phyloP scores from a whole-genome alignment of 2,888 invertebrate genomes.

The Heliconius charithonia region DNA sequence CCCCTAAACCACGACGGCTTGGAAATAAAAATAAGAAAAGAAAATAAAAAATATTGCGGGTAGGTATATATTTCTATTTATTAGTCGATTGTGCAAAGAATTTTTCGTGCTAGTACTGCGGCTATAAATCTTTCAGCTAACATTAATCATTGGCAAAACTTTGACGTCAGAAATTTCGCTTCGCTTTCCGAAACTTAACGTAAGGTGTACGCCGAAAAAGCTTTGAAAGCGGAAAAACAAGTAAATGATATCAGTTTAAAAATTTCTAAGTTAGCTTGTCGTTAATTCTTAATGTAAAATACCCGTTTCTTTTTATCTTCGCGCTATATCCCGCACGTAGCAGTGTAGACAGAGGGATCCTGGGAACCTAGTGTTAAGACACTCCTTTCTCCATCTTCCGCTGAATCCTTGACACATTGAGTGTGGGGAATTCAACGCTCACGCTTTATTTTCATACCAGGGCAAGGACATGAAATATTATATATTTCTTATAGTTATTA shows the following conservation, averaged over 20 bases:
- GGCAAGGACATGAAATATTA: too few relatives aligned
- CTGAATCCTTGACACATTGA: too few relatives aligned
- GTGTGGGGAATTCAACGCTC: too few relatives aligned
- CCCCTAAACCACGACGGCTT: too few relatives aligned
- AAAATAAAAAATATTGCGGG: background rate
- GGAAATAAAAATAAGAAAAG: background rate
- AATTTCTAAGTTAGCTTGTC: conserved; percentile 8
- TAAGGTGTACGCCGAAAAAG: conserved; percentile 16
- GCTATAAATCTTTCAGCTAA: conserved; percentile 44
- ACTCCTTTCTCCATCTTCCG: too few relatives aligned
- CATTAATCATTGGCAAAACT: conserved; percentile 67
- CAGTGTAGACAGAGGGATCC: too few relatives aligned
- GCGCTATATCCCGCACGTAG: too few relatives aligned
- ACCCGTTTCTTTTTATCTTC: background rate
- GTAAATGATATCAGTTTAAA: conserved; percentile 18
- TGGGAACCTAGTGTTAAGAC: too few relatives aligned
- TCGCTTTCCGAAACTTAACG: conserved; percentile 18
- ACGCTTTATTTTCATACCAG: too few relatives aligned
- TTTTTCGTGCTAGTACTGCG: conserved; percentile 11
- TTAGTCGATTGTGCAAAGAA: conserved; percentile 10
- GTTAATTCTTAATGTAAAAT: background rate
- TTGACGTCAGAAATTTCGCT: conserved; percentile 44
- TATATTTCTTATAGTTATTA: too few relatives aligned
- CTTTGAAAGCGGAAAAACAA: background rate
- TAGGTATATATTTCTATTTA: conserved; percentile 12